Percentiles rank a stretch among this genome's conserved stretches.
phyloP scores from a whole-genome alignment of 2,888 invertebrate genomes.

The Campoletis raptor region DNA sequence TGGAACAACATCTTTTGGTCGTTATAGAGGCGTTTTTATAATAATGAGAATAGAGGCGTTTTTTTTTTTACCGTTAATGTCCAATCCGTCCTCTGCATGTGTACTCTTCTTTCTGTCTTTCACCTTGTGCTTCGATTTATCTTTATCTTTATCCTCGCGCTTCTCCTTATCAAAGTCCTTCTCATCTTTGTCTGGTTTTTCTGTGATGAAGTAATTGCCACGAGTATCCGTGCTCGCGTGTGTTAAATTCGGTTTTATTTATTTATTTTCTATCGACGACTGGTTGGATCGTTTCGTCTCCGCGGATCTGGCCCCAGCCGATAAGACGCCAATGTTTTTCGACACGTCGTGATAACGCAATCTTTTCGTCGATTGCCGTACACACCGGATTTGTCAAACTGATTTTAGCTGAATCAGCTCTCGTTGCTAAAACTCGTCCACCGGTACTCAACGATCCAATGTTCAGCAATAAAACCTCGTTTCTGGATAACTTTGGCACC shows the following conservation, averaged over 20 bases:
- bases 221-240: neutral
- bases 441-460: conserved; percentile 99
- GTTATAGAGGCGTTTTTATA: too few relatives aligned
- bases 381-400: conserved; percentile 99
- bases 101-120: conserved; percentile 91
- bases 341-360: conserved; percentile 98
- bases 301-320: conserved; percentile 99
- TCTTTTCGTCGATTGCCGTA: conserved; percentile 99
- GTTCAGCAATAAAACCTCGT: conserved; percentile 98
- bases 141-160: conserved; percentile 87
- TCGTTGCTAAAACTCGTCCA: conserved; percentile 97
- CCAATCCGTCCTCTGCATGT: conserved; percentile 89
- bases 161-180: conserved; percentile 87
- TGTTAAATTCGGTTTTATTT: conserved; percentile 5
- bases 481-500: conserved; percentile 95
- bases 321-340: conserved; percentile 99
- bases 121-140: conserved; percentile 89
- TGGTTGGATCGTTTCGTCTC: conserved; percentile 98
- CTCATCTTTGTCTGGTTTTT: conserved; percentile 88
- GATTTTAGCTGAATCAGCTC: conserved; percentile 98
- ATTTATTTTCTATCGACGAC: conserved; percentile 85
- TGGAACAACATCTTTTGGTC: neutral
- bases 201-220: too few relatives aligned
- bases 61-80: conserved; percentile 88
- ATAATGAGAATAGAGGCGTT: neutral